These are phyloP conservation scores for Streptopelia turtur DNA, from an alignment of 2,797 vertebrate species.

Conservation along the genomic window DNA sequence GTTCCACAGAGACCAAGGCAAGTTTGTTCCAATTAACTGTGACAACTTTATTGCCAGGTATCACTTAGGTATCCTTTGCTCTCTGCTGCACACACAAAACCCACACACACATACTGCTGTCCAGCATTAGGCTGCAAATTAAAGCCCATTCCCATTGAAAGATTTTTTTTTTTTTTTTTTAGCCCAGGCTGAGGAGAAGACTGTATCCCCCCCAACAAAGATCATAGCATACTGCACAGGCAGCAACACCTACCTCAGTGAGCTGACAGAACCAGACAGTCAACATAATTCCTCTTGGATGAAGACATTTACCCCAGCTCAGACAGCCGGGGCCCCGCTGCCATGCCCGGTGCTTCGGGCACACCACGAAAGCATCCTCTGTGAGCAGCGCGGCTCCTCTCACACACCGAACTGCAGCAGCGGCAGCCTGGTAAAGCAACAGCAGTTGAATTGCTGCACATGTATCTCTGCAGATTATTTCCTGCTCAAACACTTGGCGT, in stretches of 20 bases:
- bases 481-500: conserved; percentile 44
- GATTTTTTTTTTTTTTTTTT: not conserved
- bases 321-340: not conserved
- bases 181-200: not conserved
- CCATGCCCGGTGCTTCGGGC: not conserved
- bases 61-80: not conserved
- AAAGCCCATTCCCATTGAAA: not conserved
- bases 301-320: conserved; percentile 28
- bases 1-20: not conserved
- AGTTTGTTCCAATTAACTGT: conserved; percentile 17
- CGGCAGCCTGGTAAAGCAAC: conserved; percentile 31
- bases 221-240: not conserved
- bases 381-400: not conserved
- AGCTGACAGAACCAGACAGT: not conserved
- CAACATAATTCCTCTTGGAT: conserved; percentile 35
- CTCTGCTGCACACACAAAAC: not conserved
- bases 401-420: conserved; percentile 41
- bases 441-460: conserved; percentile 68
- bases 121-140: not conserved
- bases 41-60: conserved; percentile 22
- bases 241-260: conserved; percentile 55
- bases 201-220: not conserved
- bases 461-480: conserved; percentile 75
- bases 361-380: conserved; percentile 37
- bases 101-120: not conserved